Evolutionary conservation across 1,140 invertebrate genomes (phyloP).

Genomic region (Phthorimaea operculella): DNA sequence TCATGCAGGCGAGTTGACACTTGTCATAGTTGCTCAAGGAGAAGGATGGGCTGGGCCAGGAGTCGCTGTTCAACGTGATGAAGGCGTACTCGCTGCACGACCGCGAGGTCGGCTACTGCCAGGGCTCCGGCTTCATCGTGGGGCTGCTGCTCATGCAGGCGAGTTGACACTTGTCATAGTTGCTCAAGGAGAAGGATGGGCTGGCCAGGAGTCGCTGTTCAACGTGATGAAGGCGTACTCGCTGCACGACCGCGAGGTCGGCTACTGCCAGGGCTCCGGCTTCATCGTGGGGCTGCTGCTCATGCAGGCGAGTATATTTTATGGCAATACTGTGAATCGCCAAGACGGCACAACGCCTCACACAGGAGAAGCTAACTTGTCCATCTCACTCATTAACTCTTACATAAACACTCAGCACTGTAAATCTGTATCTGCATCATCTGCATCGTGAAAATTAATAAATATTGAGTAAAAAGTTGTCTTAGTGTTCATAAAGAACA

Average conservation of each 20-base stretch:
- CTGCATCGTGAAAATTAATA: no score
- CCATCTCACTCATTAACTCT: no score
- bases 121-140: conserved; percentile 97
- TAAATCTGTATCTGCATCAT: no score
- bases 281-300: conserved; percentile 95
- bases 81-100: conserved; percentile 98
- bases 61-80: conserved; percentile 98
- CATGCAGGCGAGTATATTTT: conserved; percentile 86
- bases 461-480: no score
- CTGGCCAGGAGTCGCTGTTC: conserved; percentile 96
- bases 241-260: conserved; percentile 96
- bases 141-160: conserved; percentile 93
- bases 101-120: conserved; percentile 98
- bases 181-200: conserved; percentile 97
- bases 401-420: no score
- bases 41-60: conserved; percentile 95
- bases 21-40: no score
- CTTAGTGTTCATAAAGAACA: no score
- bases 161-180: no score
- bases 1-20: conserved; percentile 81
- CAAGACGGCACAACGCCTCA: no score
- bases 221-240: conserved; percentile 99
- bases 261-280: conserved; percentile 98
- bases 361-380: no score
- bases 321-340: no score